These are phyloP conservation scores for Amphibalanus amphitrite DNA, from an alignment of 1,140 invertebrate species.

Conservation along the genomic window DNA sequence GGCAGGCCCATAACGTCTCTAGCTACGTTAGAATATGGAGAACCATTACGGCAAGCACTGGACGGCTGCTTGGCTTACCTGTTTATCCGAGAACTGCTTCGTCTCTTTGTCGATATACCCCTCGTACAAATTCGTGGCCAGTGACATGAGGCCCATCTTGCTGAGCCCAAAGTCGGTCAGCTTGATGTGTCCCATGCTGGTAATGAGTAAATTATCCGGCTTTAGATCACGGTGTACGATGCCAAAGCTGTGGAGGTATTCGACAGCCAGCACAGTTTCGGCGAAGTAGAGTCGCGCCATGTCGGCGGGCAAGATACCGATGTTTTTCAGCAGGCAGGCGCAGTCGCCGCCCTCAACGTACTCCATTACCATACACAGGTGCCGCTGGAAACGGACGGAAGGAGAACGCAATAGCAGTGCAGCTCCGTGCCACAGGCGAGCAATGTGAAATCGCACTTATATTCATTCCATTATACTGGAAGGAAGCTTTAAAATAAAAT, in stretches of 20 bases:
- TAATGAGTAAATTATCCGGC: conserved; percentile 97
- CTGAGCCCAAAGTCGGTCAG: conserved; percentile 97
- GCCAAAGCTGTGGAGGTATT: conserved; percentile 97
- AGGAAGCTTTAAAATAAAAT: too few species aligned
- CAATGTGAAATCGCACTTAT: too few species aligned
- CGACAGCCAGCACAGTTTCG: conserved; percentile 94
- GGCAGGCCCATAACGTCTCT: too few species aligned
- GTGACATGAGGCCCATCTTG: conserved; percentile 97
- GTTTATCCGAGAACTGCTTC: conserved; percentile 94
- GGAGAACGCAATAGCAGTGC: too few species aligned
- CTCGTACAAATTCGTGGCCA: conserved; percentile 94
- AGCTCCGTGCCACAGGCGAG: too few species aligned
- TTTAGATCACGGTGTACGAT: conserved; percentile 99
- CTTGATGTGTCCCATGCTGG: conserved; percentile 96
- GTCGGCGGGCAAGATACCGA: conserved; percentile 87
- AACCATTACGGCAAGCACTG: too few species aligned
- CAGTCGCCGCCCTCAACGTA: conserved; percentile 99
- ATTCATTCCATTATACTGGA: too few species aligned
- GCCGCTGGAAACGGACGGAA: conserved; percentile 46
- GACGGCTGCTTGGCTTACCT: conserved; percentile 35
- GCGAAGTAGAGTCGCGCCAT: conserved; percentile 98
- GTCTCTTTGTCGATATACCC: conserved; percentile 89
- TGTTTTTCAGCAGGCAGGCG: conserved; percentile 83
- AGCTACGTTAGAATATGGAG: too few species aligned
- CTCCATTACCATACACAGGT: conserved; percentile 97